phyloP scores from a whole-genome alignment of 2,113 vertebrate genomes.

The Phrynosoma blainvillii region DNA sequence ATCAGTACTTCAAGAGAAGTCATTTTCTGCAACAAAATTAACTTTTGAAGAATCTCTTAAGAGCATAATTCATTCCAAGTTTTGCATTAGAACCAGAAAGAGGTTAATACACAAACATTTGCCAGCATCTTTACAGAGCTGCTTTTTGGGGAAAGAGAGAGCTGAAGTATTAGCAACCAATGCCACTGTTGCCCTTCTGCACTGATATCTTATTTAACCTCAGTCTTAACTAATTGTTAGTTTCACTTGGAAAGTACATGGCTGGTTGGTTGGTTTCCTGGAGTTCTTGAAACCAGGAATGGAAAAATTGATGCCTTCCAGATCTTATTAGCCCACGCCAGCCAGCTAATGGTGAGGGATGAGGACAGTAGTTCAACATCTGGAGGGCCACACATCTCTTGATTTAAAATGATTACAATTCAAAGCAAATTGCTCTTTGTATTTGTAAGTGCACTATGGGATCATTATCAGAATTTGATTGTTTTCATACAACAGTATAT shows the following conservation, averaged over 20 bases:
- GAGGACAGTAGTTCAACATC: too few relatives aligned
- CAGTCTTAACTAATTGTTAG: too few relatives aligned
- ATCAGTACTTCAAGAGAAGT: conserved; percentile 44
- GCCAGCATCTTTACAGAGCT: neutral
- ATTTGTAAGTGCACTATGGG: neutral
- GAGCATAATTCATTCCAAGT: conserved; percentile 39
- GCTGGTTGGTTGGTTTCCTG: neutral
- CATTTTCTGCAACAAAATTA: neutral
- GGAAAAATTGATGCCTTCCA: too few relatives aligned
- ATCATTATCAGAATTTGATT: neutral
- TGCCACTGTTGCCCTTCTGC: neutral
- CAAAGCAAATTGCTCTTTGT: neutral
- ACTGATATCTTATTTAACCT: too few relatives aligned
- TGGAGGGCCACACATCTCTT: too few relatives aligned
- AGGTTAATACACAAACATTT: too few relatives aligned
- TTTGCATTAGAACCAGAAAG: too few relatives aligned
- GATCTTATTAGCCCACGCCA: too few relatives aligned
- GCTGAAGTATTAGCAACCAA: neutral
- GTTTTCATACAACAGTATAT: neutral
- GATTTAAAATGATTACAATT: neutral
- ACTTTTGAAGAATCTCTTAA: conserved; percentile 36
- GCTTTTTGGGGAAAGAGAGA: conserved; percentile 6
- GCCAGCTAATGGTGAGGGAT: too few relatives aligned
- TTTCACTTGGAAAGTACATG: neutral
- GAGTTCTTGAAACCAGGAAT: too few relatives aligned